Evolutionary conservation across 2,888 invertebrate genomes (phyloP), one percentile per base, ranked within the genome.

Genomic region (Beris morrisii): DNA sequence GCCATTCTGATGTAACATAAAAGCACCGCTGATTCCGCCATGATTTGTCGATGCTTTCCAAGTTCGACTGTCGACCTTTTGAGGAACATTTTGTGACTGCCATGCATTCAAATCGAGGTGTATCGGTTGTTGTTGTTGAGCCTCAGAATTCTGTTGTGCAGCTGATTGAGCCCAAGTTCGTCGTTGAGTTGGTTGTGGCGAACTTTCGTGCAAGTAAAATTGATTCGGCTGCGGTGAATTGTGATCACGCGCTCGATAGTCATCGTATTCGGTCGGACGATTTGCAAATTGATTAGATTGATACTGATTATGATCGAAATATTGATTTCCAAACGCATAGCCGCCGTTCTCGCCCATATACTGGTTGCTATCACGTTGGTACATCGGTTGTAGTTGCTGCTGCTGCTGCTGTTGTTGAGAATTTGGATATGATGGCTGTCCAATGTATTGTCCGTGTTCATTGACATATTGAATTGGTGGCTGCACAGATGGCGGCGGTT

Each of bases 191-290:
- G 81, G 75, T 78, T 81, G 78, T 79, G 84, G 83, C 30, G 79
- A 74, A 70, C 84, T 84, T 74, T 91, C 90, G 77, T 92, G 91
- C 73, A 92, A 82, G 81, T 88, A 92, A 81, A 91, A 92, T 79
- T 90, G 88, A 71, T 85, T 83, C 69, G 85, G 83, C 72, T 79
- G 79, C 53, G 74, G 75, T 22, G 74, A 74, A 58, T 74, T 74
- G 15, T 73, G 78, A 70, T 69, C 78, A 73, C 73, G 64, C 76
- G 69, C 73, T 73, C 76, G 79, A 73, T 80, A 81, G 61, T 81
- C 79, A 71, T 81, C 80, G 66, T 90, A 89, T 65, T 85, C 83
- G 56, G 73, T 65, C 67, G 77, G 77, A 69, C 78, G 76, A 70
- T 73, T 77, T 55, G 73, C 70, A 68, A 74, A 75, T 66, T 71